Conservation (phyloP, 2,888 invertebrate genomes). For the Volucella inflata region DNA sequence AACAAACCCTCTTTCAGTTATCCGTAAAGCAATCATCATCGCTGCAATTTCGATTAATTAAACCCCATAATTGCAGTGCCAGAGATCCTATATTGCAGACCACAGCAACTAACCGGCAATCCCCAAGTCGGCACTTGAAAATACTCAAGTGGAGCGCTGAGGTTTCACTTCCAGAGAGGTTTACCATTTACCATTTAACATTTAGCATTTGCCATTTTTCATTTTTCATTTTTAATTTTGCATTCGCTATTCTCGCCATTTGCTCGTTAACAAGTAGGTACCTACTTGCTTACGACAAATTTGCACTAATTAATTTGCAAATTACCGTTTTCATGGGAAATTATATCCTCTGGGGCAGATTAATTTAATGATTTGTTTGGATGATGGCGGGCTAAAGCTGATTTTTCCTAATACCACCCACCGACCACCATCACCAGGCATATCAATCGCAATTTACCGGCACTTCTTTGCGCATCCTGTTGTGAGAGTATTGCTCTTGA, state of each 20-base stretch:
- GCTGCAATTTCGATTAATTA: constrained; percentile 72
- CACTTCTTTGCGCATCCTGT: constrained; percentile 66
- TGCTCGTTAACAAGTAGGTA: constrained; percentile 55
- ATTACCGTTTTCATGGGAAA: constrained; percentile 65
- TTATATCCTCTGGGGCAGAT: constrained; percentile 73
- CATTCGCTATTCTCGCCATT: constrained; percentile 48
- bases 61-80: constrained; percentile 69
- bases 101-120: background rate
- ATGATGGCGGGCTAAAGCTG: constrained; percentile 27
- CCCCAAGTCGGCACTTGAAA: constrained; percentile 52
- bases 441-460: constrained; percentile 55
- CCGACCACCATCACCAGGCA: background rate
- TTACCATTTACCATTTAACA: no score
- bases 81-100: constrained; percentile 56
- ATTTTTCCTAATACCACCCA: constrained; percentile 39
- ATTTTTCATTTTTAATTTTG: no score
- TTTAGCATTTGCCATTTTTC: no score
- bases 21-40: constrained; percentile 60
- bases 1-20: constrained; percentile 27
- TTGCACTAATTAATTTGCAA: constrained; percentile 72
- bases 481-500: constrained; percentile 38
- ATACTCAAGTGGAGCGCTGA: constrained; percentile 65
- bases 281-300: constrained; percentile 41
- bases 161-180: constrained; percentile 72
- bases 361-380: constrained; percentile 75